A percentile compares a stretch with the other conserved stretches of the same genome.
These are phyloP conservation scores for Neoascia interrupta DNA, from an alignment of 2,888 invertebrate species.

Conservation along the genomic window DNA sequence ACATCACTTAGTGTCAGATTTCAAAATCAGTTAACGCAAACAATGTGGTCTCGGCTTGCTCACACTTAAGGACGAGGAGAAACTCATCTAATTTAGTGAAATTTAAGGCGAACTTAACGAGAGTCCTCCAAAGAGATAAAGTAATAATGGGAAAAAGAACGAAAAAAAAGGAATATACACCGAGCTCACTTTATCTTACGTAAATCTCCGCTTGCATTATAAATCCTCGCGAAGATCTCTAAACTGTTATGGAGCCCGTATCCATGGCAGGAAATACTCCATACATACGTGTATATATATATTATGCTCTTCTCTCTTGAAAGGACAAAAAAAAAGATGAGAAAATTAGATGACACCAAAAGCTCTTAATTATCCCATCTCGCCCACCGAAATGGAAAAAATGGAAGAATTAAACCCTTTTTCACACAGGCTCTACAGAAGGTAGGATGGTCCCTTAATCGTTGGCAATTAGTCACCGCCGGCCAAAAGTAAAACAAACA, in stretches of 20 bases:
- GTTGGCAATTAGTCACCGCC: constrained; percentile 67
- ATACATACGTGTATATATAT: no score
- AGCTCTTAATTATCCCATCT: constrained; percentile 67
- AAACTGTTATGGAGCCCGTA: constrained; percentile 36
- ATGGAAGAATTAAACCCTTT: constrained; percentile 63
- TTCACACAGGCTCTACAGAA: constrained; percentile 52
- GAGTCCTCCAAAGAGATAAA: constrained; percentile 33
- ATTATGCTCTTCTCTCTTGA: no score
- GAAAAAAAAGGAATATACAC: constrained; percentile 3
- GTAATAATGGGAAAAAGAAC: constrained; percentile 19
- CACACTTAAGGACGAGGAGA: neutral
- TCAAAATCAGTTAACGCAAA: constrained; percentile 60
- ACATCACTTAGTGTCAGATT: constrained; percentile 69
- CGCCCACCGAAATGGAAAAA: constrained; percentile 17
- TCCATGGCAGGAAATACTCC: neutral
- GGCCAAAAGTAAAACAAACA: constrained; percentile 54
- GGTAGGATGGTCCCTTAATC: constrained; percentile 63
- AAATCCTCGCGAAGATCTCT: constrained; percentile 62
- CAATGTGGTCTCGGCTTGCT: constrained; percentile 31
- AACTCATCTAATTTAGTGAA: constrained; percentile 25
- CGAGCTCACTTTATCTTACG: constrained; percentile 52
- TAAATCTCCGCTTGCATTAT: constrained; percentile 65
- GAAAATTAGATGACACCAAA: constrained; percentile 68
- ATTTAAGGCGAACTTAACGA: constrained; percentile 46
- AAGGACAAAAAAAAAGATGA: constrained; percentile 1